Base-by-base conservation (phyloP, 2,888 invertebrate species). In the Aphidius colemani region DNA sequence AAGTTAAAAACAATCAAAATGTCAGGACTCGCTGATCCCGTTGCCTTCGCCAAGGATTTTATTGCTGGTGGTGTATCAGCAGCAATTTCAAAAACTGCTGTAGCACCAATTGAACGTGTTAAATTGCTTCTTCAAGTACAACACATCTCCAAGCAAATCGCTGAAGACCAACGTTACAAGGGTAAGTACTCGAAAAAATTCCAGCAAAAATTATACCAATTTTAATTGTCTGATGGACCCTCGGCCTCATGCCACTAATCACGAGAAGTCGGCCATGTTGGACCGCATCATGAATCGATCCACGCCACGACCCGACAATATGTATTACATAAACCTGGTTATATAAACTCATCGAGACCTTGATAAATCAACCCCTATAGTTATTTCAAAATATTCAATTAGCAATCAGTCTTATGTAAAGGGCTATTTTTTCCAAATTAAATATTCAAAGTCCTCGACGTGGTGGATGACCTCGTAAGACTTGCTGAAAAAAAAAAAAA, bases 21-120 rank as follows among this genome's bases (percentile, higher is more conserved):
- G 80, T 79, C 83, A 74, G 80, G 80, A 72, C 79, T 85, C 69
- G 80, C 85, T 72, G 95, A 95, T 89, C 93, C 93, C 80, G 86
- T 91, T 83, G 88, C 91, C 82, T 95, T 95, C 83, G 79, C 90
- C 74, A 94, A 95, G 85, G 96, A 96, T 86, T 96, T 96, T 81
- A 80, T 93, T 66, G 95, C 95, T 70, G 96, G 96, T 74, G 96
- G 96, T 70, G 86, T 95, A 57, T 93, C 96, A 53, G 96, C 96
- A 44, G 96, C 96, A 51, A 89, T 96, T 71, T 95, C 96, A 59
- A 97, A 97, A 83, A 97, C 96, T 53, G 90, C 93, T 50, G 95
- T 96, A 67, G 96, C 97, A 13, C 96, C 97, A 64, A 96, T 97
- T 78, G 96, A 97, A 85, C 88, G 96, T 80, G 96, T 97, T 56